Base-by-base conservation (phyloP, 64 coral and sea anemone genomes). In the Pachyseris speciosa region DNA sequence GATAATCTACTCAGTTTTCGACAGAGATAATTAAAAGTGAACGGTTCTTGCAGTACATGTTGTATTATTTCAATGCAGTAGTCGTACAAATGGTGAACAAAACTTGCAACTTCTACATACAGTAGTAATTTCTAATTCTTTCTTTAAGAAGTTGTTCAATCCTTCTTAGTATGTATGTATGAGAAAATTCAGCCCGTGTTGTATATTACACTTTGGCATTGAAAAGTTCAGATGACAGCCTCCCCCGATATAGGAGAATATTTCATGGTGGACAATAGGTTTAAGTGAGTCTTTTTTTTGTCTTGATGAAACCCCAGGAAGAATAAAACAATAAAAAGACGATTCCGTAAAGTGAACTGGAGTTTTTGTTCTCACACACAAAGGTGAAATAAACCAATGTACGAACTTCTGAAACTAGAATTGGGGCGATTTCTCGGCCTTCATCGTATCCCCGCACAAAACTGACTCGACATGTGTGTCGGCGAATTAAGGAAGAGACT, bases 391-490 rank as follows among this genome's bases (percentile, higher is more conserved):
- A 76, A 30, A 50, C 4, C 13, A 31, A 32, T 50, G 5, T 51
- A 19, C 73, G 24, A 45, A 13, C 28, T 36, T 53, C 37, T 36
- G 37, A 79, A 38, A 31, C 20, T 26, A 12, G 22, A 59, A 37
- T 58, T 11, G 26, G 11, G 8, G 12, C 51, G 47, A 64, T n/a
- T n/a, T n/a, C n/a, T n/a, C n/a, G n/a, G n/a, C n/a, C n/a, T n/a
- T n/a, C n/a, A n/a, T n/a, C n/a, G n/a, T n/a, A n/a, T n/a, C n/a
- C n/a, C n/a, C n/a, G 30, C 28, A 37, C 28, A 9, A 58, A 57
- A 79, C n/a, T n/a, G 27, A 7, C 3, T 2, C 2, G 63, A 81
- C 77, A 81, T 81, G 77, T 81, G 77, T 27, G 32, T 61, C 77
- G 77, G 33, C 53, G 20, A 39, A 36, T 38, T 32, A 22, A 20